A percentile compares a stretch with the other conserved stretches of the same genome.
These are phyloP conservation scores for Urocitellus parryii DNA, from an alignment of 2,113 vertebrate genomes.

Conservation along the genomic window DNA sequence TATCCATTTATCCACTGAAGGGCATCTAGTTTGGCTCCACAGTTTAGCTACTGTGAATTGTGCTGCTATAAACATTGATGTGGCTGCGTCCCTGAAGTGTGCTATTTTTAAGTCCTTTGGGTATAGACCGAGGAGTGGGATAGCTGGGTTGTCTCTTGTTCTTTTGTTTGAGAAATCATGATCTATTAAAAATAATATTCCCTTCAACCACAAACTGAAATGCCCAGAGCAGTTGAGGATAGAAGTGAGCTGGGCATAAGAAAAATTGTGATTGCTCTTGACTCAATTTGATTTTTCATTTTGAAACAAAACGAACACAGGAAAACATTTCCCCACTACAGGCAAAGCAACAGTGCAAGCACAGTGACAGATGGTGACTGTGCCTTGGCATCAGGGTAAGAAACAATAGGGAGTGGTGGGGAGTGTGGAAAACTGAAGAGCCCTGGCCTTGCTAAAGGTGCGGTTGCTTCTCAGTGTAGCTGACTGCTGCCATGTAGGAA, in stretches of 20 bases:
- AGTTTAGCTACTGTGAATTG: too few species aligned
- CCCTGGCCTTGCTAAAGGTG: neutral
- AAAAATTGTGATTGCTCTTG: neutral
- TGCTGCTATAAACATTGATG: too few species aligned
- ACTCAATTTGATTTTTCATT: neutral
- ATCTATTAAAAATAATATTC: conserved; percentile 41
- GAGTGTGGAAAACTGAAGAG: neutral
- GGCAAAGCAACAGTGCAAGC: neutral
- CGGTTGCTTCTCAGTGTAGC: neutral
- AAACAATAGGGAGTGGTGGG: neutral
- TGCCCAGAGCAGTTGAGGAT: neutral
- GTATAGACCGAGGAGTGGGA: neutral
- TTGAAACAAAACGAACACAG: neutral
- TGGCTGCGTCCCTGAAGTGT: neutral
- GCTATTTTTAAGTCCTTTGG: conserved; percentile 6
- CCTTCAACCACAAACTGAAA: neutral
- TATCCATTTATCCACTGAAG: too few species aligned
- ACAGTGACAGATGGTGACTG: too few species aligned
- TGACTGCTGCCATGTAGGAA: conserved; percentile 33
- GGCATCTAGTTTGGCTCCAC: too few species aligned
- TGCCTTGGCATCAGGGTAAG: neutral
- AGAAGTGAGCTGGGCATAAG: neutral
- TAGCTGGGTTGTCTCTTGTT: conserved; percentile 47
- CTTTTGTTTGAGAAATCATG: conserved; percentile 42
- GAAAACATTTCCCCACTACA: neutral